phyloP scores from a whole-genome alignment of 2,113 vertebrate species.

The Gavia stellata region DNA sequence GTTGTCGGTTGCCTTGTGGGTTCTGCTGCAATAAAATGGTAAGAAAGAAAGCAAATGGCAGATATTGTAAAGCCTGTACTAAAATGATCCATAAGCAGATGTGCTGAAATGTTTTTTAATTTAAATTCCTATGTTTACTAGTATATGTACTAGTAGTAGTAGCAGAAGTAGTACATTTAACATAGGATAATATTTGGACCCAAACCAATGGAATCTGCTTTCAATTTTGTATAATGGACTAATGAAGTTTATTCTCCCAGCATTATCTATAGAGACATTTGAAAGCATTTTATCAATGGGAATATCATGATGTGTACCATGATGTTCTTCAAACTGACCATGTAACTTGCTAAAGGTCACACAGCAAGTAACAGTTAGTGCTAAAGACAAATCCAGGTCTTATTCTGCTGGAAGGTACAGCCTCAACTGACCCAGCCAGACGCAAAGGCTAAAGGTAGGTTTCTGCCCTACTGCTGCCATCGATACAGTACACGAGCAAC shows the following conservation, averaged over 20 bases:
- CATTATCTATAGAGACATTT: neutral
- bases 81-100: neutral
- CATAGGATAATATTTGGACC: neutral
- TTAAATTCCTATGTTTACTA: neutral
- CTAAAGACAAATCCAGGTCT: neutral
- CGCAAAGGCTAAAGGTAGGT: neutral
- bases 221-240: neutral
- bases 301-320: neutral
- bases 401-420: neutral
- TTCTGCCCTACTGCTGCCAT: neutral
- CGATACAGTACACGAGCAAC: neutral
- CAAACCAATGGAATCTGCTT: neutral
- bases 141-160: neutral
- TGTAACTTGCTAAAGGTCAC: neutral
- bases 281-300: neutral
- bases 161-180: neutral
- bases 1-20: slow-evolving; percentile 94
- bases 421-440: neutral
- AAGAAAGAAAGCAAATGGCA: slow-evolving; percentile 62
- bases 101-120: neutral
- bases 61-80: neutral
- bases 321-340: neutral
- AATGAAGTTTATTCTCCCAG: neutral
- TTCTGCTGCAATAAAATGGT: slow-evolving; percentile 79
- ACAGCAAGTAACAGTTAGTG: neutral